Conservation (phyloP, 2,113 vertebrate species). For the Alosa alosa region DNA sequence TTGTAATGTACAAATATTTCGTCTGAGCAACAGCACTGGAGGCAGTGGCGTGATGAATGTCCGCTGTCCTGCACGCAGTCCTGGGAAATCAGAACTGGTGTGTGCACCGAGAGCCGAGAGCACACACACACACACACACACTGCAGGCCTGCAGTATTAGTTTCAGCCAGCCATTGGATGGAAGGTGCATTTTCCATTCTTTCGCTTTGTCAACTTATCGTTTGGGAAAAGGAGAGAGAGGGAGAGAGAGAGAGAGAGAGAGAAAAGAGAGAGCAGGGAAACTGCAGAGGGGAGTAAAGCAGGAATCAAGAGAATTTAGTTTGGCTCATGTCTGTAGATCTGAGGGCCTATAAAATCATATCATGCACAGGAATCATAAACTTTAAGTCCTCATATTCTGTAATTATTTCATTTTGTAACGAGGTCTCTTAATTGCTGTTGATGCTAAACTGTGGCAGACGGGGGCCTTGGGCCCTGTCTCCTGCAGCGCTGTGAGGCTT, state of each 20-base stretch:
- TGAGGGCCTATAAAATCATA: constrained; percentile 1
- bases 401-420: constrained; percentile 9
- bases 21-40: constrained; percentile 39
- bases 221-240: constrained; percentile 29
- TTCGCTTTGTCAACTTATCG: constrained; percentile 15
- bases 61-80: constrained; percentile 43
- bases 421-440: background rate
- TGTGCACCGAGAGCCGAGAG: constrained; percentile 5
- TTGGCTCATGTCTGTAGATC: background rate
- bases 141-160: constrained; percentile 24
- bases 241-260: constrained; percentile 17
- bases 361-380: constrained; percentile 11
- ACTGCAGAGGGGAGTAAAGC: background rate
- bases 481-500: too few relatives aligned
- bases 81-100: constrained; percentile 51
- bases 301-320: constrained; percentile 12
- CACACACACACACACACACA: constrained; percentile 44
- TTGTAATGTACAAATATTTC: constrained; percentile 49
- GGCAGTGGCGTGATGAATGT: constrained; percentile 34
- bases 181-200: constrained; percentile 21
- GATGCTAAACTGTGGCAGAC: background rate
- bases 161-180: constrained; percentile 30
- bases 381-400: background rate
- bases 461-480: background rate
- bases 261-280: background rate